A percentile compares a stretch with the other conserved stretches of the same genome.
Conservation (phyloP, 2,113 vertebrate species). For the Sylvilagus bachmani region DNA sequence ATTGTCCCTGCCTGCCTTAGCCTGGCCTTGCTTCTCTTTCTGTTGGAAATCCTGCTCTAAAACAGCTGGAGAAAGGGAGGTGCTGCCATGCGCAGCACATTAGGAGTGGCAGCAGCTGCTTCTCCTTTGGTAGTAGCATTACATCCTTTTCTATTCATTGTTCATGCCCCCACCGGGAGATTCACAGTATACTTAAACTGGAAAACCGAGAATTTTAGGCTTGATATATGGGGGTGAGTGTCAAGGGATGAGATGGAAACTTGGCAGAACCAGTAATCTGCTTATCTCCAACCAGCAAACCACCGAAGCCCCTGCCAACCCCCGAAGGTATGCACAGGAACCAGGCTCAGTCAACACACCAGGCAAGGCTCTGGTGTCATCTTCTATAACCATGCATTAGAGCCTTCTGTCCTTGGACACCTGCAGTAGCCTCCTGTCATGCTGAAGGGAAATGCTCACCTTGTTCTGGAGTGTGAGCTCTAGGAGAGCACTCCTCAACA, state of each 20-base stretch:
- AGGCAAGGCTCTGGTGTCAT: background rate
- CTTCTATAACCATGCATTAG: background rate
- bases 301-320: background rate
- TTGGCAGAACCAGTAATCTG: background rate
- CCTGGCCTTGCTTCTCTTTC: background rate
- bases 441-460: background rate
- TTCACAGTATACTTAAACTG: background rate
- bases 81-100: background rate
- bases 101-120: fast-evolving
- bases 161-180: background rate
- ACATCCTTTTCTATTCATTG: background rate
- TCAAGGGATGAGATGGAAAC: background rate
- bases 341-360: background rate
- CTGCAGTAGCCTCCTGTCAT: background rate
- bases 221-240: background rate
- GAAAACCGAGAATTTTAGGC: background rate
- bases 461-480: background rate
- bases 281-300: background rate
- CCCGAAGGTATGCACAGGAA: background rate
- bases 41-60: background rate
- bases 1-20: background rate
- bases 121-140: background rate
- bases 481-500: fast-evolving
- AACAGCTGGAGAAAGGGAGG: background rate
- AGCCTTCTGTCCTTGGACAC: background rate